Base-by-base conservation (phyloP, 2,113 vertebrate species). In the Amphiprion ocellaris region DNA sequence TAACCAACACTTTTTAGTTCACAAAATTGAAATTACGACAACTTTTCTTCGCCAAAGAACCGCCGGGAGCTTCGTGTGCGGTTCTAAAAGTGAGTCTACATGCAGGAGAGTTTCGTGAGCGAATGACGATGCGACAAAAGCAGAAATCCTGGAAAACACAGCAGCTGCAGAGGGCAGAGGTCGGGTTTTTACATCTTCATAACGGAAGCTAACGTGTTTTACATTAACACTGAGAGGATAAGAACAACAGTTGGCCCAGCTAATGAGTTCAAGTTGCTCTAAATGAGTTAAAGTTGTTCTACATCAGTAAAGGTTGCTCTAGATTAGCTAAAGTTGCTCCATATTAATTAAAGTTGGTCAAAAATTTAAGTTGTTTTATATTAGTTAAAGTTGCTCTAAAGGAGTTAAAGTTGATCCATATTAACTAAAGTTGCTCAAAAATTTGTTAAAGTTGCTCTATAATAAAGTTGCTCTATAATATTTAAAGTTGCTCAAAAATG, bases 1-100 rank as follows among this genome's bases (percentile, higher is more conserved):
- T 73, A 53, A 84, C 50, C 52, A 87, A 85, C 72, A 89, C 71
- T 86, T 37, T 84, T 63, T 26, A 86, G 52, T 63, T 70, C 46
- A 79, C 23, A 87, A 59, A 64, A 71, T 28, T 56, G 7, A n/a
- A 33, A 62, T 19, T 46, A 26, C 30, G 21, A 24, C 5, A 19
- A 24, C 23, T 26, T 26, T 26, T 26, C 21, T 14, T 66, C 19
- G 14, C 12, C 26, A 55, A 33, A 37, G 10, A 30, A 26, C 58
- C 37, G 14, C 15, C 19, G 58, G 12, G 19, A 26, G n/a, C 37
- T 24, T 19, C 55, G 4, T 12, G 8, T 21, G 7, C 4, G 14
- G 28, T 66, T 61, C 52, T 61, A 19, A 37, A 39, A 77, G 26
- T 1, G 0, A 67, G 62, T 55, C 23, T 61, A 56, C 33, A 41